Conservation (phyloP, 2,888 invertebrate genomes). For the Drosophila histrio region DNA sequence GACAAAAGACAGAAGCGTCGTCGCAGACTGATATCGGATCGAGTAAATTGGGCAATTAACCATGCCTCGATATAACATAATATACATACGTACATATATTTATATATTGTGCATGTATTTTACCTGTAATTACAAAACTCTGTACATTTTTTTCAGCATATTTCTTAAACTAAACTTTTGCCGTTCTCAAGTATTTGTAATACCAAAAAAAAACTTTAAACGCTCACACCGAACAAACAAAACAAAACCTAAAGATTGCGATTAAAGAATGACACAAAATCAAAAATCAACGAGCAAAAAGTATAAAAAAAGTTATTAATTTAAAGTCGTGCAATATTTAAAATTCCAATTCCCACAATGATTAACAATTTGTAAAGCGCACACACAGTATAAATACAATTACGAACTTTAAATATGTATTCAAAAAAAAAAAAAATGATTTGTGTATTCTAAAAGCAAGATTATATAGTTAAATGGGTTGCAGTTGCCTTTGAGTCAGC, state of each 20-base stretch:
- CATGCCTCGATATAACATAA: constrained; percentile 22
- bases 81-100: constrained; percentile 32
- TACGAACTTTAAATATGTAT: constrained; percentile 36
- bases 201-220: constrained; percentile 59
- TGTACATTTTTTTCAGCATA: constrained; percentile 71
- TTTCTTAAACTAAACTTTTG: constrained; percentile 46
- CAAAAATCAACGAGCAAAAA: constrained; percentile 53
- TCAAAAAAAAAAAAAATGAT: constrained; percentile 12
- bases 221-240: constrained; percentile 58
- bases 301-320: constrained; percentile 12
- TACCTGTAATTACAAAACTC: constrained; percentile 67
- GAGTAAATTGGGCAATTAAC: constrained; percentile 26
- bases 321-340: constrained; percentile 49
- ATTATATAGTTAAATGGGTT: constrained; percentile 34
- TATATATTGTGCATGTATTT: constrained; percentile 58
- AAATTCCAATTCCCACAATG: constrained; percentile 32
- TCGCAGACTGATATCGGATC: constrained; percentile 81
- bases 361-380: constrained; percentile 62
- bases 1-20: constrained; percentile 71
- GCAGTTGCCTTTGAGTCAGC: constrained; percentile 44
- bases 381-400: constrained; percentile 59
- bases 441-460: constrained; percentile 59
- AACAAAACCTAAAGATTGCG: neutral
- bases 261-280: constrained; percentile 38
- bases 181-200: constrained; percentile 67